Evolutionary conservation across 2,113 vertebrate species (phyloP).

Genomic region (Crotophaga sulcirostris): DNA sequence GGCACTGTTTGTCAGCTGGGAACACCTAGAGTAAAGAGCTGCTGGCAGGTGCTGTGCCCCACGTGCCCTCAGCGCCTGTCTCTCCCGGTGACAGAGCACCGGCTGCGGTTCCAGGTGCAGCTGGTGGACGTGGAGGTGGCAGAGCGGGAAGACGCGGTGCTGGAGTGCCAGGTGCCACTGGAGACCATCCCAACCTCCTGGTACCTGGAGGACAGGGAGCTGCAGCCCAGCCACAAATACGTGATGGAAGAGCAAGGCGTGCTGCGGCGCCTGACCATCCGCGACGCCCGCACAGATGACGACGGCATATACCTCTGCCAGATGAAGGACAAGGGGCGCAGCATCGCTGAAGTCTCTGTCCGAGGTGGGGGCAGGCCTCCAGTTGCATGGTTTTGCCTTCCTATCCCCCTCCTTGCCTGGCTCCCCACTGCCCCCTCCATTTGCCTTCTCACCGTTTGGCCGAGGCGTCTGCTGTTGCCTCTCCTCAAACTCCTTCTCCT

Average conservation of each 20-base stretch:
- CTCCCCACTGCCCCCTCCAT: background rate
- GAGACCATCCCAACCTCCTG: constrained; percentile 90
- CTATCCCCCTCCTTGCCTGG: background rate
- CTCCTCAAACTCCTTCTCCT: background rate
- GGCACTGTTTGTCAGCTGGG: background rate
- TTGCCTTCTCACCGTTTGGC: background rate
- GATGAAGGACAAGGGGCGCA: constrained; percentile 93
- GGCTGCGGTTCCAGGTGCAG: constrained; percentile 87
- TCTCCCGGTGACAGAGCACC: constrained; percentile 80
- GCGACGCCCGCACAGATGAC: constrained; percentile 87
- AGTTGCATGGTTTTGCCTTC: background rate
- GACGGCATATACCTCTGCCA: constrained; percentile 97
- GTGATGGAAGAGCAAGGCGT: constrained; percentile 92
- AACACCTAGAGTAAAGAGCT: accelerated
- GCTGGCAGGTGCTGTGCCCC: accelerated
- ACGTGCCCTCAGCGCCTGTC: accelerated
- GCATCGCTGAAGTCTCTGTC: constrained; percentile 92
- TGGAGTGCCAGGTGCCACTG: constrained; percentile 95
- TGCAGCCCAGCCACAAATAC: constrained; percentile 93
- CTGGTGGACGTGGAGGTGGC: constrained; percentile 90
- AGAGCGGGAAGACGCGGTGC: constrained; percentile 87
- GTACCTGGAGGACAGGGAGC: constrained; percentile 92
- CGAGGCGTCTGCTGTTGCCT: background rate
- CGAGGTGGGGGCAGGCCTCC: constrained; percentile 78
- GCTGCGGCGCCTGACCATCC: constrained; percentile 89